Evolutionary conservation across 2,797 vertebrate genomes (phyloP).

Genomic region (Enteromius trimaculatus): DNA sequence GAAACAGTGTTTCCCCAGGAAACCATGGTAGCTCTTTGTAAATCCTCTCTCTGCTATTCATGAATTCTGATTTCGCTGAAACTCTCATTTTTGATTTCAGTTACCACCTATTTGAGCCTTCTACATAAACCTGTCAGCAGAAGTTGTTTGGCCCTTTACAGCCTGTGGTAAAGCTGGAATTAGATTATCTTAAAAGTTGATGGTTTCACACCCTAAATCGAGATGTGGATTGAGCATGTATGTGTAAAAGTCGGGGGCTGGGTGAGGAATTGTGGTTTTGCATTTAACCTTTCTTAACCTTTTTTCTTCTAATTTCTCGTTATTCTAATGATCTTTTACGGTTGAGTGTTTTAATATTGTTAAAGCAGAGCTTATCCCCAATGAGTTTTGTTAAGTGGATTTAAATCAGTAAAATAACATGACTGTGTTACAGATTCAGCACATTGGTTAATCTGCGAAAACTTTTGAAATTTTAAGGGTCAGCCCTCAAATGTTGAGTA

Average conservation of each 20-base stretch:
- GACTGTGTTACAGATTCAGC: neutral
- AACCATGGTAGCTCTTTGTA: constrained; percentile 26
- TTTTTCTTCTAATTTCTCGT: constrained; percentile 56
- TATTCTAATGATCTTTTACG: constrained; percentile 37
- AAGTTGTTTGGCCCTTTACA: constrained; percentile 18
- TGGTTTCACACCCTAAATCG: constrained; percentile 38
- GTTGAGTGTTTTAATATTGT: constrained; percentile 28
- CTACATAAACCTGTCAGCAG: constrained; percentile 23
- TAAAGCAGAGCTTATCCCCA: constrained; percentile 12
- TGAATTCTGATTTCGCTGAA: constrained; percentile 33
- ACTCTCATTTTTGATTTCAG: neutral
- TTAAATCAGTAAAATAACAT: constrained; percentile 4
- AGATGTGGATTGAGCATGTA: constrained; percentile 32
- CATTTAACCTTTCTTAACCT: constrained; percentile 48
- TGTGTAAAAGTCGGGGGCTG: neutral
- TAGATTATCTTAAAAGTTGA: constrained; percentile 36
- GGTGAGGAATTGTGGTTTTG: neutral
- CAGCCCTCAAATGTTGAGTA: constrained; percentile 5
- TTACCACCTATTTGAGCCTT: neutral
- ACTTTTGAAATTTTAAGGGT: neutral
- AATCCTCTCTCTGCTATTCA: constrained; percentile 16
- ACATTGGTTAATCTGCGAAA: neutral
- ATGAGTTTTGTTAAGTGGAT: constrained; percentile 24
- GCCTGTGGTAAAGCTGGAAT: constrained; percentile 59
- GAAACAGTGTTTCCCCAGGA: constrained; percentile 31